Percentiles rank a stretch among this genome's conserved stretches.
Evolutionary conservation across 30 jellyfish, hydroid and myxozoan species (phyloP).

Genomic region (Cassiopea xamachana): DNA sequence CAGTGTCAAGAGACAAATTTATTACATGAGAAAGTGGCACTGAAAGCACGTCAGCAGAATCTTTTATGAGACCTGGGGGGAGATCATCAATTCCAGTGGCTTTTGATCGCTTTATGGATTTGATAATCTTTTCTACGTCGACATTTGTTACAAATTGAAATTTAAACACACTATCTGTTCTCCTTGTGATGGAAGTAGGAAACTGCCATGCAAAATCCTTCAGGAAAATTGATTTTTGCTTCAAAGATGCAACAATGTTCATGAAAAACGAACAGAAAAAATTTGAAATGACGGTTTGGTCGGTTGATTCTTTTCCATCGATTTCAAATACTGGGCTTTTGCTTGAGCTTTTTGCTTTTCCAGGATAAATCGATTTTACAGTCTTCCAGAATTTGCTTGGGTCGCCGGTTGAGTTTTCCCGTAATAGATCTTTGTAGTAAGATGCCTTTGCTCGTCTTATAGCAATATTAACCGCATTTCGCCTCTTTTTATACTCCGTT

Average conservation of each 20-base stretch:
- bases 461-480: constrained; percentile 44
- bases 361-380: constrained; percentile 41
- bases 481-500: constrained; percentile 39
- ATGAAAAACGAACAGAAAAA: constrained; percentile 43
- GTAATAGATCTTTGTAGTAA: constrained; percentile 27
- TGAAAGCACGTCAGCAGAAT: constrained; percentile 59
- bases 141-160: constrained; percentile 14
- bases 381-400: constrained; percentile 69
- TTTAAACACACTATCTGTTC: constrained; percentile 20
- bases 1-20: constrained; percentile 45
- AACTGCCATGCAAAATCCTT: constrained; percentile 43
- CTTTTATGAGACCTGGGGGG: constrained; percentile 53
- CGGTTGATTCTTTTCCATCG: constrained; percentile 46
- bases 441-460: constrained; percentile 57
- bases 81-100: constrained; percentile 58
- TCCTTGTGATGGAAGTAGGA: constrained; percentile 29
- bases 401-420: constrained; percentile 55
- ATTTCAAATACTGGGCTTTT: constrained; percentile 13
- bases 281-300: constrained; percentile 29
- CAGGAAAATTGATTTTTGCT: constrained; percentile 36
- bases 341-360: constrained; percentile 13
- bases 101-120: constrained; percentile 31
- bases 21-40: constrained; percentile 15
- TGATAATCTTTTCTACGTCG: constrained; percentile 3
- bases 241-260: constrained; percentile 36